A percentile compares a stretch with the other conserved stretches of the same genome.
These are phyloP conservation scores for Gastracanthus pulcherrimus DNA, from an alignment of 2,888 invertebrate genomes.

Conservation along the genomic window DNA sequence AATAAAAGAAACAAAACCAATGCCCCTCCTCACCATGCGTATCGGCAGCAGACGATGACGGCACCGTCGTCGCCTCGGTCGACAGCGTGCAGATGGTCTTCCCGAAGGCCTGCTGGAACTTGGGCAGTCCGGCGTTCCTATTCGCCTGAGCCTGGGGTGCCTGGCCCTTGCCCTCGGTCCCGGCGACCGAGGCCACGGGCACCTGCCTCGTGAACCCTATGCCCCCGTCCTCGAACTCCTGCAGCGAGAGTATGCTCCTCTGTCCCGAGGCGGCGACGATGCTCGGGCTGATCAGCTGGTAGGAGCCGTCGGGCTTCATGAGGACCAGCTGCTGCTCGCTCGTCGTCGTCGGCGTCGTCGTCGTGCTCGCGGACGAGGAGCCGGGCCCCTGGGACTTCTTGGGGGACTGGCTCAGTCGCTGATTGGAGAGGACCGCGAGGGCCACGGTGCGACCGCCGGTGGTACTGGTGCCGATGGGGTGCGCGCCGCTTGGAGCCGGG, in stretches of 20 bases:
- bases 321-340: constrained; percentile 70
- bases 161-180: constrained; percentile 54
- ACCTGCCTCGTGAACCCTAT: constrained; percentile 68
- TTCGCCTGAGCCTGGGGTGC: constrained; percentile 58
- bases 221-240: constrained; percentile 69
- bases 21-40: constrained; percentile 54
- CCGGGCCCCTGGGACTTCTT: constrained; percentile 72
- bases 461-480: constrained; percentile 69
- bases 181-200: constrained; percentile 52
- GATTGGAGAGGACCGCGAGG: constrained; percentile 60
- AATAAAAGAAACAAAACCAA: background rate
- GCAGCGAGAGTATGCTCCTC: constrained; percentile 69
- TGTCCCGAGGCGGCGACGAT: constrained; percentile 63
- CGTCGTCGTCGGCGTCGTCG: constrained; percentile 48
- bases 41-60: constrained; percentile 61
- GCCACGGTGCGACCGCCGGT: constrained; percentile 67
- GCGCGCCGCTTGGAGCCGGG: constrained; percentile 66
- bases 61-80: constrained; percentile 66
- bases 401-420: constrained; percentile 68
- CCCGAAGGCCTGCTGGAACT: constrained; percentile 89
- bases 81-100: constrained; percentile 81
- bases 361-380: constrained; percentile 60
- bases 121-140: constrained; percentile 80
- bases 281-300: constrained; percentile 67
- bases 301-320: constrained; percentile 69